Base-by-base conservation (phyloP, 30 jellyfish, hydroid and myxozoan genomes). In the Hydractinia echinata region DNA sequence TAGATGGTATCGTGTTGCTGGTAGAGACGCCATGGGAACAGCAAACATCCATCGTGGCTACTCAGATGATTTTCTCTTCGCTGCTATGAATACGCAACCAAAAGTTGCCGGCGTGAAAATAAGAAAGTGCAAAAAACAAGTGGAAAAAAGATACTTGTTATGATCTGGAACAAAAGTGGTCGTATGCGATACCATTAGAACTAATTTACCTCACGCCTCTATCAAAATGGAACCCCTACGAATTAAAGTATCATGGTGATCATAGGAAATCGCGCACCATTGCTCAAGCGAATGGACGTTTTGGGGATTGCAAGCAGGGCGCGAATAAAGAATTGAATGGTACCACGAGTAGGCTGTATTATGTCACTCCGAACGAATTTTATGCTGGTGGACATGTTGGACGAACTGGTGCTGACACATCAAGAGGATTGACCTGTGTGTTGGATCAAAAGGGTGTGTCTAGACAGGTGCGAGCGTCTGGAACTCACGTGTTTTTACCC, bases 121-220 rank as follows among this genome's bases (percentile, higher is more conserved):
- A 51, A 55, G 54, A 51, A 53, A 76, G 54, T 76, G 84, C 18
- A 18, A 9, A 6, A n/a, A 50, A 89, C 77, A 60, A 71, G 61
- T 70, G 79, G 58, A 58, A 83, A 66, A 81, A 78, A 76, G 66
- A 81, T 8, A 83, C 64, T 5, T 92, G 98, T 74, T 86, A 83
- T 20, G 70, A 8, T 60, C 67, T 87, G 9, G 87, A 76, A 44
- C 95, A 92, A 55, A 86, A 83, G 53, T 92, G 98, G 98, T 60
- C 96, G 13, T 92, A 94, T 86, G 98, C 98, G 13, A 87, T 92
- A 8, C 98, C 98, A 51, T 71, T 92, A 73, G 98, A 92, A 72
- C 62, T 92, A 84, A 92, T 92, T 76, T 92, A 82, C 68, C 83
- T 92, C 78, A 92, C 96, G 10, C 98, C 98, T 5, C 83, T 92